These are phyloP conservation scores for Lasius fuliginosus DNA, from an alignment of 2,888 invertebrate species.

Conservation along the genomic window DNA sequence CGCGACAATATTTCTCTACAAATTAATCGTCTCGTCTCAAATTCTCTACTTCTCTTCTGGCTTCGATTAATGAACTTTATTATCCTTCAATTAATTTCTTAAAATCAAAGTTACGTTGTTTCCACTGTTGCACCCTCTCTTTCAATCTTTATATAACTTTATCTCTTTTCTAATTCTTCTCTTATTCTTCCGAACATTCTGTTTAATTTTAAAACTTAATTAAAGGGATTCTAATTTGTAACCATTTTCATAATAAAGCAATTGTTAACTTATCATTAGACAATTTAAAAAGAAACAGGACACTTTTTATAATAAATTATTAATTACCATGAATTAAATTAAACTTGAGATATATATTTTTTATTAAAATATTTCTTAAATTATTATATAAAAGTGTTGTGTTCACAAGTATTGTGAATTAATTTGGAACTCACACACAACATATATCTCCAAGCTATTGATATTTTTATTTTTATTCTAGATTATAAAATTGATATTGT, in stretches of 20 bases:
- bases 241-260: neutral
- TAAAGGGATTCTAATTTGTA: slow-evolving; percentile 30
- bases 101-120: slow-evolving; percentile 10
- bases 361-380: neutral
- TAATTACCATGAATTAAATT: slow-evolving; percentile 12
- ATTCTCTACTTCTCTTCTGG: slow-evolving; percentile 34
- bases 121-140: slow-evolving; percentile 18
- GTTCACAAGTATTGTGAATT: neutral
- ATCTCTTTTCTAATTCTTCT: neutral
- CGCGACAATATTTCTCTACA: neutral
- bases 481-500: neutral
- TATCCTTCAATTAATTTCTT: slow-evolving; percentile 23
- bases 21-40: slow-evolving; percentile 32
- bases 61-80: slow-evolving; percentile 39
- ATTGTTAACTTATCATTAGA: neutral
- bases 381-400: neutral
- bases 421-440: neutral
- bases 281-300: neutral
- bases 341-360: neutral
- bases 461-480: neutral
- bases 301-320: neutral
- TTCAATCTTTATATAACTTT: slow-evolving; percentile 27
- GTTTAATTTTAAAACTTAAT: slow-evolving; percentile 12
- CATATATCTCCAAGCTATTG: neutral
- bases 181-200: slow-evolving; percentile 11